These are phyloP conservation scores for Raphicerus campestris DNA, from an alignment of 2,113 vertebrate species.

Conservation along the genomic window DNA sequence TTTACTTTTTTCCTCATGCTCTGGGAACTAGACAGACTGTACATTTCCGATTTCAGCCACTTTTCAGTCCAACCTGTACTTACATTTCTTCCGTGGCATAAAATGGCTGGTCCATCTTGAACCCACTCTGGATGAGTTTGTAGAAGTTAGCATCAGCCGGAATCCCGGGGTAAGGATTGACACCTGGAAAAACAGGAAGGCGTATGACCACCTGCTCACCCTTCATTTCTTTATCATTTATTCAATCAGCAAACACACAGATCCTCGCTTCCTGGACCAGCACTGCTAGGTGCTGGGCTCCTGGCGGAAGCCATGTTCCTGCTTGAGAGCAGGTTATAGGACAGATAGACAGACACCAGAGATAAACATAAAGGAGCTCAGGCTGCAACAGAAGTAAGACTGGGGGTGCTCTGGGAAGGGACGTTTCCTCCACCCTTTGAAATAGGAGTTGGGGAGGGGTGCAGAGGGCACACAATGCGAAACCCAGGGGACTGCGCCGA, in stretches of 20 bases:
- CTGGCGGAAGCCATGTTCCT: not conserved
- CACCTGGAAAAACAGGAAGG: conserved; percentile 79
- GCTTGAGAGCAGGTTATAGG: not conserved
- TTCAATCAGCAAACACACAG: not conserved
- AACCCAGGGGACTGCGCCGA: not conserved
- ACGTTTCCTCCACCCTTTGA: not conserved
- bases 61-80: conserved; percentile 60
- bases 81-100: conserved; percentile 91
- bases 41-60: not conserved
- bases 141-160: conserved; percentile 93
- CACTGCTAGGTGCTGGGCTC: not conserved
- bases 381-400: not conserved
- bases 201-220: not conserved
- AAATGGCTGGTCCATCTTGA: conserved; percentile 95
- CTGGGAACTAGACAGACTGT: not conserved
- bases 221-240: not conserved
- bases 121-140: conserved; percentile 90
- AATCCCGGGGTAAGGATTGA: conserved; percentile 96
- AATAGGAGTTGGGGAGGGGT: rapidly evolving
- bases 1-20: not conserved
- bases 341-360: not conserved
- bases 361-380: not conserved
- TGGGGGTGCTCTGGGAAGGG: not conserved
- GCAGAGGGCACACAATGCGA: not conserved
- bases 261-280: not conserved